Evolutionary conservation across 2,797 vertebrate species (phyloP), one percentile per base, ranked within the genome.

Genomic region (Pachyuromys duprasi): DNA sequence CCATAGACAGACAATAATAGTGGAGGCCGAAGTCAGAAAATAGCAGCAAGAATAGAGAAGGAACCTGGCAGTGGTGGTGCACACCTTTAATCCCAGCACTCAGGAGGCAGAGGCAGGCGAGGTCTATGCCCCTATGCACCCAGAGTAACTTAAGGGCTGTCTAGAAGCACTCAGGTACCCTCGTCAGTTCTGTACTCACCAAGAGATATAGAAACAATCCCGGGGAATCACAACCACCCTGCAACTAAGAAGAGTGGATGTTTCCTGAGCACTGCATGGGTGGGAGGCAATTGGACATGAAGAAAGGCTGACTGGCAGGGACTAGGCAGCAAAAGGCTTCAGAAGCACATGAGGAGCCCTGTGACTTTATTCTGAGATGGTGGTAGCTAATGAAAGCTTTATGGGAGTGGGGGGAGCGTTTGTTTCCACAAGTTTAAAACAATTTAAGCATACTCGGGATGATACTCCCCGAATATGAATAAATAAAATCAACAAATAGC

Each of bases 341-440:
- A 4, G 63, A 75, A 62, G n/a, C 33, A 4, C n/a, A n/a, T 0
- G 13, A 15, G 36, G 42, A 57, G 26, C 24, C 74, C 14, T 39
- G 0, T 0, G 13, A 39, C 65, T 90, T 57, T 82, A 11, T 65
- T 76, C 75, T 72, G 90, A 60, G 28, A 7, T 14, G 3, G 63
- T 63, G 91, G 45, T 69, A 91, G 45, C 42, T 78, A 42, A 13
- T 17, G 79, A 53, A 78, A 76, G 53, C 49, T 90, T 86, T 22
- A 18, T 20, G 55, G 33, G 72, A n/a, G n/a, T n/a, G n/a, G n/a
- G n/a, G n/a, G n/a, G n/a, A n/a, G n/a, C 60, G 53, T 86, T 60
- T 74, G 53, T 49, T 79, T 86, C 55, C 62, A 49, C 49, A 63
- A 33, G 82, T 90, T 86, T 36, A 22, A 93, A 93, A 92, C 78